These are phyloP conservation scores for Himalopsyche phryganea DNA, from an alignment of 1,140 invertebrate species.

Conservation along the genomic window DNA sequence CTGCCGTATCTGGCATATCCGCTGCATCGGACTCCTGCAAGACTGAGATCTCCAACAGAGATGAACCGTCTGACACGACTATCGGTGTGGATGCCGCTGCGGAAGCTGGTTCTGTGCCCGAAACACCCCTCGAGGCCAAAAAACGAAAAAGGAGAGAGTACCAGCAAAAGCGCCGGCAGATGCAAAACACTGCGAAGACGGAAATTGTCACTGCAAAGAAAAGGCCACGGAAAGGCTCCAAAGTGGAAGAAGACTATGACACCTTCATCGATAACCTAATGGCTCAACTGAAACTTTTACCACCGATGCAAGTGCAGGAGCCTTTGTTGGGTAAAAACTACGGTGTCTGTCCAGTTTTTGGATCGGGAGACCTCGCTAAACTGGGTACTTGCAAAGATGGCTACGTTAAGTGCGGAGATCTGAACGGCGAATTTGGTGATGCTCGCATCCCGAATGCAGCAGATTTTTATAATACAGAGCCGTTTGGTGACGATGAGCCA, in stretches of 20 bases:
- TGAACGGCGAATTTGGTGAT: constrained; percentile 75
- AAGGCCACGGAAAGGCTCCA: constrained; percentile 75
- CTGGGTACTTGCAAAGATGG: constrained; percentile 62
- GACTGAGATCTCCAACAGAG: constrained; percentile 55
- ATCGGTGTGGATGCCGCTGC: constrained; percentile 33
- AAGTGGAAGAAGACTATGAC: constrained; percentile 88
- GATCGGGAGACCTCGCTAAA: constrained; percentile 74
- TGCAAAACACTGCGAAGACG: constrained; percentile 58
- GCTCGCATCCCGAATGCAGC: constrained; percentile 64
- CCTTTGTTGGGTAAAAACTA: constrained; percentile 81
- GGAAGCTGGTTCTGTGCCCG: constrained; percentile 43
- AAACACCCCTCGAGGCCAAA: constrained; percentile 61
- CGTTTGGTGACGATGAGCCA: constrained; percentile 74
- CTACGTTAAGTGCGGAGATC: constrained; percentile 67
- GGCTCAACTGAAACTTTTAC: constrained; percentile 77
- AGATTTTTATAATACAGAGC: constrained; percentile 79
- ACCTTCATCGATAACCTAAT: constrained; percentile 84
- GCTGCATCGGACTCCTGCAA: constrained; percentile 58
- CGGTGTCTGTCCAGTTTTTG: constrained; percentile 75
- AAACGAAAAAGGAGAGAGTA: constrained; percentile 78
- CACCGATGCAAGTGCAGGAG: constrained; percentile 82
- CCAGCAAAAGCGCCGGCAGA: constrained; percentile 74
- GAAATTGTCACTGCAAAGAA: constrained; percentile 71
- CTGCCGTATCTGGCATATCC: constrained; percentile 50
- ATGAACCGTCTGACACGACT: constrained; percentile 50